Evolutionary conservation across 1,140 invertebrate species (phyloP).

Genomic region (Dinoponera quadriceps): DNA sequence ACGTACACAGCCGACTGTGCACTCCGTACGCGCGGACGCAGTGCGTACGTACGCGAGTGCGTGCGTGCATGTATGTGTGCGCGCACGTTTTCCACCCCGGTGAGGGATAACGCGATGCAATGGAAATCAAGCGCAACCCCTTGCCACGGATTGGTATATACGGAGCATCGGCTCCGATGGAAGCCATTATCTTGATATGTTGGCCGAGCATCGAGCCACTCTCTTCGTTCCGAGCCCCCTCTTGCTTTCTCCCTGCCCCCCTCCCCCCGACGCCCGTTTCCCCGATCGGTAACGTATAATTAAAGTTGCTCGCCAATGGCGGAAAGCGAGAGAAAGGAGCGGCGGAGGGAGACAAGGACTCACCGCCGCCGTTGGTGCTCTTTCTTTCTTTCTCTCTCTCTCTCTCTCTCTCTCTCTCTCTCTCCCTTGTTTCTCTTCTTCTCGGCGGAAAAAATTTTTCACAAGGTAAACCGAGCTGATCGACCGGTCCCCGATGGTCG

Average conservation of each 20-base stretch:
- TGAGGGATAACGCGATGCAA: constrained; percentile 76
- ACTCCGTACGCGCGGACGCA: too few species aligned
- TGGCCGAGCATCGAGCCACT: constrained; percentile 74
- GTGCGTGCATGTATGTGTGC: not conserved
- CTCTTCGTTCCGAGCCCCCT: constrained; percentile 67
- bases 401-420: not conserved
- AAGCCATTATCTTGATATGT: constrained; percentile 76
- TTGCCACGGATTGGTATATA: constrained; percentile 74
- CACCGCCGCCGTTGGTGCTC: not conserved
- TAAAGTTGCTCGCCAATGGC: constrained; percentile 70
- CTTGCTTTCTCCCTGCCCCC: constrained; percentile 32
- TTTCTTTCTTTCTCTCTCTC: not conserved
- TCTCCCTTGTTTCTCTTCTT: constrained; percentile 9
- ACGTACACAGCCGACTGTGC: constrained; percentile 21
- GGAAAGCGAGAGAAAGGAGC: constrained; percentile 39
- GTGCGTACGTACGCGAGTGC: not conserved
- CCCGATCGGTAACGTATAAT: constrained; percentile 68
- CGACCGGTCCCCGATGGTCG: constrained; percentile 39
- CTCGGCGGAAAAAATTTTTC: constrained; percentile 60
- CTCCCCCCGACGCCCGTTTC: not conserved
- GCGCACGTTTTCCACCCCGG: constrained; percentile 38
- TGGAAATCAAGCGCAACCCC: constrained; percentile 79
- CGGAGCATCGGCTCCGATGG: constrained; percentile 73
- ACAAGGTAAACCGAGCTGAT: constrained; percentile 62
- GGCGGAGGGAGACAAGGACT: constrained; percentile 45